Evolutionary conservation across 2,888 invertebrate species (phyloP).

Genomic region (Morpho deidamia): DNA sequence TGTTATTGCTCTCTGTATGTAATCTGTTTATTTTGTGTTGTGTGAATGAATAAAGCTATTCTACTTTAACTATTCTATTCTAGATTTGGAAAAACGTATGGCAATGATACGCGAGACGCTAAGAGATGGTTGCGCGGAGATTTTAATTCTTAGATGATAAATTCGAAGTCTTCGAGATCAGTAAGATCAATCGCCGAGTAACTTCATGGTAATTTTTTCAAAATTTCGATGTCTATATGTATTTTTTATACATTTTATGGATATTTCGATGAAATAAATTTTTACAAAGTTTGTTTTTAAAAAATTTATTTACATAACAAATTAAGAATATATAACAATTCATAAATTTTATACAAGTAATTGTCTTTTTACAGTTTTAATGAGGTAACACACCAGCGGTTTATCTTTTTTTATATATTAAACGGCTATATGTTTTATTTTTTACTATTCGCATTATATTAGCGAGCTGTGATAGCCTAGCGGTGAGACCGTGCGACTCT

Average conservation of each 20-base stretch:
- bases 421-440: too few species aligned
- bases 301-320: neutral
- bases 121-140: slow-evolving; percentile 85
- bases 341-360: neutral
- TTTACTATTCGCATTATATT: too few species aligned
- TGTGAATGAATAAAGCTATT: too few species aligned
- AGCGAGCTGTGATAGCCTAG: too few species aligned
- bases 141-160: slow-evolving; percentile 57
- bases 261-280: slow-evolving; percentile 3
- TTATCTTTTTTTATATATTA: too few species aligned
- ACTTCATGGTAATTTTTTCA: neutral
- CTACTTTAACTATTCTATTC: too few species aligned
- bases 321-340: neutral
- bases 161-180: neutral
- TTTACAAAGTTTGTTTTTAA: neutral
- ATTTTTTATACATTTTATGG: neutral
- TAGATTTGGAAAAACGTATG: slow-evolving; percentile 87
- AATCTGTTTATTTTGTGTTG: too few species aligned
- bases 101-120: slow-evolving; percentile 84
- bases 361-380: neutral
- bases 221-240: neutral
- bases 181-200: neutral
- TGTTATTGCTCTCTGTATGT: too few species aligned
- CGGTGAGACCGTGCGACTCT: too few species aligned
- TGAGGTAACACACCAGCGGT: too few species aligned